These are phyloP conservation scores for Pocillopora grandis DNA, from an alignment of 92 coral and sea anemone genomes.

Conservation along the genomic window DNA sequence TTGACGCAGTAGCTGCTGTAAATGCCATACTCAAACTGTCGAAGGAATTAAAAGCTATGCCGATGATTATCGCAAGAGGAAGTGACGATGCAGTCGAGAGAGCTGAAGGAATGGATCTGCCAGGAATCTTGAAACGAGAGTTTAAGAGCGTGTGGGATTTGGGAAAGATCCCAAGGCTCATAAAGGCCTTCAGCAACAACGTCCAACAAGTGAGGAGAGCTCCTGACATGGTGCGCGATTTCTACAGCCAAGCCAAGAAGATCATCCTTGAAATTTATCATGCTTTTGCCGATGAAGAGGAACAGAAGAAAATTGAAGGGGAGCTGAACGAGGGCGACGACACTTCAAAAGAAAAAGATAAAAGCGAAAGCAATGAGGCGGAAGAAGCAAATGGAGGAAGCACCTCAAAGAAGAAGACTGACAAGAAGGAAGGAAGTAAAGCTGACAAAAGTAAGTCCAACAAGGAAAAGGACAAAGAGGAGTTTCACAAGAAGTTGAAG, in stretches of 20 bases:
- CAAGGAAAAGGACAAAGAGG: slow-evolving; percentile 50
- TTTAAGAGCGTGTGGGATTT: too few relatives aligned
- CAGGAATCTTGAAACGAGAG: too few relatives aligned
- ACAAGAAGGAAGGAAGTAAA: slow-evolving; percentile 17
- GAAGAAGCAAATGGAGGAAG: slow-evolving; percentile 6
- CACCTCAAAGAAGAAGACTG: neutral
- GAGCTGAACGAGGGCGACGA: slow-evolving; percentile 46
- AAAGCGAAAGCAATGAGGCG: neutral
- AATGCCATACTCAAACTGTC: slow-evolving; percentile 36
- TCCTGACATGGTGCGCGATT: slow-evolving; percentile 74
- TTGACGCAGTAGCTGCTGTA: slow-evolving; percentile 61
- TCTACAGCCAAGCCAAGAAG: slow-evolving; percentile 49
- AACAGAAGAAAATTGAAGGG: slow-evolving; percentile 27
- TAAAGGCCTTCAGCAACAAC: slow-evolving; percentile 22
- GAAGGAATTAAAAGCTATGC: too few relatives aligned
- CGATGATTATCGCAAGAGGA: too few relatives aligned
- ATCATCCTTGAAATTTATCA: too few relatives aligned
- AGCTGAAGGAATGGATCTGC: too few relatives aligned
- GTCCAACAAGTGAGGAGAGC: slow-evolving; percentile 60
- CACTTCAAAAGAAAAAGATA: slow-evolving; percentile 18
- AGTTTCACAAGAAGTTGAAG: slow-evolving; percentile 67
- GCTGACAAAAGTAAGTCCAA: slow-evolving; percentile 14
- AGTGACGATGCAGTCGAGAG: too few relatives aligned
- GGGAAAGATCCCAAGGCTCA: too few relatives aligned
- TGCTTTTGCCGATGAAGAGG: slow-evolving; percentile 45